Percentiles rank a stretch among this genome's conserved stretches.
phyloP scores from a whole-genome alignment of 1,140 invertebrate genomes.

The Zeugodacus cucurbitae region DNA sequence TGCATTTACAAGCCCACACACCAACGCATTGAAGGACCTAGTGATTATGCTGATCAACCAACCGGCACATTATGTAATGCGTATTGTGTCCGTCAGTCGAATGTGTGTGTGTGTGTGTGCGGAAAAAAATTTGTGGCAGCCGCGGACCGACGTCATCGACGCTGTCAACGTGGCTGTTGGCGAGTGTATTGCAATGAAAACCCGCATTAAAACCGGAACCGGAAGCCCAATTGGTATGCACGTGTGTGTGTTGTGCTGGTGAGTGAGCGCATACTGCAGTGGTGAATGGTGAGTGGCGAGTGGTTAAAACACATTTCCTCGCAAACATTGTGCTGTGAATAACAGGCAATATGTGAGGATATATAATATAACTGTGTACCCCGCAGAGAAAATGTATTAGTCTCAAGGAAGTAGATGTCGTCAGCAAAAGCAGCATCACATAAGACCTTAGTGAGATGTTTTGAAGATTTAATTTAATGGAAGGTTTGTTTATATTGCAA shows the following conservation, averaged over 20 bases:
- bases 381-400: too few species aligned
- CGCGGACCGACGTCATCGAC: constrained; percentile 16
- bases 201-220: constrained; percentile 33
- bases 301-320: background rate
- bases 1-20: background rate
- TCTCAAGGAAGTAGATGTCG: too few species aligned
- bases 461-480: too few species aligned
- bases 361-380: too few species aligned
- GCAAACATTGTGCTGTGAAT: background rate
- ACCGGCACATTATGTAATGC: background rate
- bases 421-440: too few species aligned
- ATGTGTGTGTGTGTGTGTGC: background rate
- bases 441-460: too few species aligned
- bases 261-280: background rate
- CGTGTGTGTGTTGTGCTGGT: background rate
- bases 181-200: background rate
- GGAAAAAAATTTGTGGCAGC: background rate
- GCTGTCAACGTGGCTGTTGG: background rate
- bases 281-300: background rate
- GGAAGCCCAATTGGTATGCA: constrained; percentile 31
- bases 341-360: background rate
- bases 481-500: too few species aligned
- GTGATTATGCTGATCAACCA: background rate
- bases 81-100: background rate
- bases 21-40: background rate